Evolutionary conservation across 2,113 vertebrate genomes (phyloP).

Genomic region (Gnathonemus longibarbis): DNA sequence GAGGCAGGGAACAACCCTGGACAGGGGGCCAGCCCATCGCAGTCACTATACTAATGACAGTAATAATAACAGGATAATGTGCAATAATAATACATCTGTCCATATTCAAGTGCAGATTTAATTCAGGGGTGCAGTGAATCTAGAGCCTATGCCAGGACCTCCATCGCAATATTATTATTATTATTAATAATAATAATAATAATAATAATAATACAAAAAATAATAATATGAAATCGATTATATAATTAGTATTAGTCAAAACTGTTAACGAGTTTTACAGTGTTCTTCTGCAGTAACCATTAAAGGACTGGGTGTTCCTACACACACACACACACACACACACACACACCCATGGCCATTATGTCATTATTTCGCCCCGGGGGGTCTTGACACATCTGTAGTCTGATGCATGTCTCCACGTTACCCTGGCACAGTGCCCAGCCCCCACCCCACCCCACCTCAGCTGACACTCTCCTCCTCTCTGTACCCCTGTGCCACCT

Average conservation of each 20-base stretch:
- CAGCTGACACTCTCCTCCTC: slow-evolving; percentile 18
- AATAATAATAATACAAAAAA: too few relatives aligned
- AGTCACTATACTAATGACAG: not conserved
- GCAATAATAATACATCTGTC: not conserved
- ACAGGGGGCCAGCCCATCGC: too few relatives aligned
- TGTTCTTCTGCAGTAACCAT: not conserved
- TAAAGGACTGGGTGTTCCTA: slow-evolving; percentile 37
- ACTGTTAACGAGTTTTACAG: not conserved
- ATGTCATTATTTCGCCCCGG: slow-evolving; percentile 97
- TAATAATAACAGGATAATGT: not conserved
- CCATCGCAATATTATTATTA: not conserved
- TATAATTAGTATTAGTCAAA: not conserved
- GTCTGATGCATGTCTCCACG: slow-evolving; percentile 69
- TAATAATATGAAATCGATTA: not conserved
- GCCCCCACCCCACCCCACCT: slow-evolving; percentile 2
- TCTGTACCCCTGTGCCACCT: slow-evolving; percentile 66
- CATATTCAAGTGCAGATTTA: not conserved
- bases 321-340: not conserved
- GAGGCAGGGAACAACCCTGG: too few relatives aligned
- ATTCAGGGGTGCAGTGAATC: not conserved
- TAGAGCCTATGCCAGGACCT: not conserved
- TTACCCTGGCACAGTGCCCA: slow-evolving; percentile 30
- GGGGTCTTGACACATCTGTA: slow-evolving; percentile 85
- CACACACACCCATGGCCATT: slow-evolving; percentile 93
- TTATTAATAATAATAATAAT: not conserved